A percentile compares a stretch with the other conserved stretches of the same genome.
These are phyloP conservation scores for Fissipunctia ypsillon DNA, from an alignment of 2,888 invertebrate species.

Conservation along the genomic window DNA sequence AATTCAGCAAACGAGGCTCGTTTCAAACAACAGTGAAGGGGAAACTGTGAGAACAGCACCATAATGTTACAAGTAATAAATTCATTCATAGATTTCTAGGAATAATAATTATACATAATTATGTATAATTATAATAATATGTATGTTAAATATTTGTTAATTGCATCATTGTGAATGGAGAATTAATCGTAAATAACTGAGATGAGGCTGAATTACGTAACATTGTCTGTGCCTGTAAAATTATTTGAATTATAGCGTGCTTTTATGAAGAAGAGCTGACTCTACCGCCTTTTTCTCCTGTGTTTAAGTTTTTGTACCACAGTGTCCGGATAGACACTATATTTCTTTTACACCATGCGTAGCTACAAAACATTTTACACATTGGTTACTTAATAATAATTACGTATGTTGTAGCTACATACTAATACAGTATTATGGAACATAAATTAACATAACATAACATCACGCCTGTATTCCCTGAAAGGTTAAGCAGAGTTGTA, in stretches of 20 bases:
- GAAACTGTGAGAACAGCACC: conserved; percentile 33
- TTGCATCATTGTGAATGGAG: conserved; percentile 3
- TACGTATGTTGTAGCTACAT: no score
- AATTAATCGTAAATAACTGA: conserved; percentile 8
- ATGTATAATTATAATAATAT: no score
- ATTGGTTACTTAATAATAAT: no score
- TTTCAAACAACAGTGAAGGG: conserved; percentile 32
- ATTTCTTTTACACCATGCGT: background rate
- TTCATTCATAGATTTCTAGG: conserved; percentile 27
- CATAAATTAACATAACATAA: no score
- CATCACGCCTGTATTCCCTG: no score
- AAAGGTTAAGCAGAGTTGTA: no score
- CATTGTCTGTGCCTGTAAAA: background rate
- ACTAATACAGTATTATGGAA: no score
- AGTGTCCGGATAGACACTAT: background rate
- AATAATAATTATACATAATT: no score
- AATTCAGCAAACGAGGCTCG: conserved; percentile 20
- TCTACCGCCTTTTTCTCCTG: fast-evolving
- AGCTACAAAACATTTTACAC: background rate
- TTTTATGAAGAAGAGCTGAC: background rate
- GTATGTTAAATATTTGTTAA: no score
- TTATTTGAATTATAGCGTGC: background rate
- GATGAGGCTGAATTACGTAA: background rate
- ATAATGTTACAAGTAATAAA: conserved; percentile 35
- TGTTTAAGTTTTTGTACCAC: background rate